A percentile compares a stretch with the other conserved stretches of the same genome.
These are phyloP conservation scores for Drosophila percnosoma DNA, from an alignment of 2,888 invertebrate genomes.

Conservation along the genomic window DNA sequence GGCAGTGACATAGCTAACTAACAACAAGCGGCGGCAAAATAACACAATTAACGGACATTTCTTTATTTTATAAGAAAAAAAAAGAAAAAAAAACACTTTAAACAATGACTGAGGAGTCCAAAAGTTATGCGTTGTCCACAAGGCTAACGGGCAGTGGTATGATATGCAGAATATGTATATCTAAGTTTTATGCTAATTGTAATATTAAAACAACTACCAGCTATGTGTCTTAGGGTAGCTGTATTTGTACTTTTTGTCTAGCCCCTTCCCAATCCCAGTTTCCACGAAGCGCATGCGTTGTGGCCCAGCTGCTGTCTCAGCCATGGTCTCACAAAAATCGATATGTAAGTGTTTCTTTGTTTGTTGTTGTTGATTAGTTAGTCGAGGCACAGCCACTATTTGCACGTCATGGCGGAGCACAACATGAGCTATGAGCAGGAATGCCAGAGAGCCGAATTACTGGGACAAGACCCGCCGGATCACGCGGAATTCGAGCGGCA, in stretches of 20 bases:
- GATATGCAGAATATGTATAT: conserved; percentile 89
- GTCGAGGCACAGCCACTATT: conserved; percentile 1
- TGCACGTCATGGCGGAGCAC: conserved; percentile 84
- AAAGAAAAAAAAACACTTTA: too few species aligned
- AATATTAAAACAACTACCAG: conserved; percentile 18
- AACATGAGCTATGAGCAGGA: conserved; percentile 89
- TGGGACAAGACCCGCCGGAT: conserved; percentile 89
- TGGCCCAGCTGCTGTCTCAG: conserved; percentile 42
- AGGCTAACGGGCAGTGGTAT: conserved; percentile 94
- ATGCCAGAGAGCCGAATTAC: conserved; percentile 91
- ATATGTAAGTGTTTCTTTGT: conserved; percentile 31
- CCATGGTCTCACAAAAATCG: conserved; percentile 58
- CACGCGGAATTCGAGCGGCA: conserved; percentile 88
- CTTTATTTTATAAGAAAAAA: too few species aligned
- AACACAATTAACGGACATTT: conserved; percentile 30
- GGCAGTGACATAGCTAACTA: background rate
- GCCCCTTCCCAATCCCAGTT: background rate
- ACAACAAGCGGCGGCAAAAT: conserved; percentile 42
- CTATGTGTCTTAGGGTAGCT: conserved; percentile 2
- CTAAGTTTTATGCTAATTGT: background rate
- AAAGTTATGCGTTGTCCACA: conserved; percentile 87
- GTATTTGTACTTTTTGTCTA: background rate
- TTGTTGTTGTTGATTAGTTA: conserved; percentile 28
- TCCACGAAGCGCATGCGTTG: conserved; percentile 47
- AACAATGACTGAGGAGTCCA: too few species aligned